Percentiles rank a stretch among this genome's conserved stretches.
Evolutionary conservation across 2,113 vertebrate genomes (phyloP).

Genomic region (Hirundichthys speculiger): DNA sequence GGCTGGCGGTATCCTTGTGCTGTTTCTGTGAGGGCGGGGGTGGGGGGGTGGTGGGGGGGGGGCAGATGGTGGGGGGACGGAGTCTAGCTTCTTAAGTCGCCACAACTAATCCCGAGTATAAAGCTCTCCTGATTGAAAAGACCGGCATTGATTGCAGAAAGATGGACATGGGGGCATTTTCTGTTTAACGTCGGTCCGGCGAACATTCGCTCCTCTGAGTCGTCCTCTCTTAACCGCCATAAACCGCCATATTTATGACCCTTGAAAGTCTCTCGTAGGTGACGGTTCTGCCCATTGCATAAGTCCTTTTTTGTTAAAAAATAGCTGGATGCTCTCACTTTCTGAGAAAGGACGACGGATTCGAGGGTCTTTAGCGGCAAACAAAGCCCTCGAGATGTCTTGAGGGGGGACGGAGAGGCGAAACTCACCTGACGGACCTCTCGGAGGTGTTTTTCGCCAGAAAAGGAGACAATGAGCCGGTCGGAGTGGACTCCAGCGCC

Average conservation of each 20-base stretch:
- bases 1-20: conserved; percentile 89
- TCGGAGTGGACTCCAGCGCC: conserved; percentile 88
- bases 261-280: too few relatives aligned
- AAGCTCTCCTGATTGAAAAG: conserved; percentile 88
- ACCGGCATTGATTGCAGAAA: conserved; percentile 83
- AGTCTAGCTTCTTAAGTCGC: conserved; percentile 90
- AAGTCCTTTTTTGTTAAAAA: too few relatives aligned
- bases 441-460: conserved; percentile 87
- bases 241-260: too few relatives aligned
- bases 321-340: conserved; percentile 8
- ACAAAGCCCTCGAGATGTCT: conserved; percentile 84
- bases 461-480: conserved; percentile 83
- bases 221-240: conserved; percentile 13
- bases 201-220: conserved; percentile 64
- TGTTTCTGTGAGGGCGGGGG: conserved; percentile 73
- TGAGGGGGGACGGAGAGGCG: conserved; percentile 81
- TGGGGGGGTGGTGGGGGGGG: conserved; percentile 35
- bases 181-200: conserved; percentile 85
- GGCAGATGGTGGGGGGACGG: conserved; percentile 75
- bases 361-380: conserved; percentile 79
- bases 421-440: conserved; percentile 88
- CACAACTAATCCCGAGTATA: conserved; percentile 91
- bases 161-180: conserved; percentile 82
- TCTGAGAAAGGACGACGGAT: conserved; percentile 52
- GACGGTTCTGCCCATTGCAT: too few relatives aligned